Base-by-base conservation (phyloP, 2,797 vertebrate species). In the Onychomys torridus region DNA sequence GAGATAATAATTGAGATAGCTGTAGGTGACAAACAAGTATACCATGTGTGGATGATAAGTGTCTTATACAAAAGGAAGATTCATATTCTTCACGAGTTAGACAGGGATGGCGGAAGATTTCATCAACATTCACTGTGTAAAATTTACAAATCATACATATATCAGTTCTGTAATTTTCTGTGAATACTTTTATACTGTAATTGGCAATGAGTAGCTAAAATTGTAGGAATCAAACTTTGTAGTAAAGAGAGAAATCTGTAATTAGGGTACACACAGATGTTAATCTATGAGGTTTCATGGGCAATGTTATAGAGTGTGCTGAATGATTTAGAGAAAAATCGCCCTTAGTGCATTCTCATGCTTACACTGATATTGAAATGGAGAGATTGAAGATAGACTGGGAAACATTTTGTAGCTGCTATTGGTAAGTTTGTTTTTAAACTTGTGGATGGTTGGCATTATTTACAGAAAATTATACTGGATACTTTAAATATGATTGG, bases 331-430 rank as follows among this genome's bases (percentile, higher is more conserved):
- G 2, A 65, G n/a, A 75, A 63, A 95, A 75, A 3, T 4, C 43
- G 7, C 46, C 17, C 11, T 89, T 6, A 27, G 4, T 76, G 0
- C 52, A 27, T 73, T 87, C 59, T 79, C 14, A 92, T 61, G 23
- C 6, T 10, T 2, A n/a, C 46, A 57, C 1, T 73, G 19, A 57
- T 87, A n/a, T 25, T 52, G 10, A 21, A 6, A 32, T 69, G 82
- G 1, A n/a, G 12, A 67, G 59, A 4, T 23, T 40, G 3, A 59
- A 0, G 6, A 1, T 16, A 88, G 3, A 37, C 3, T 69, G 1
- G 1, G 1, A 9, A 49, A 84, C 49, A 1, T 43, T 83, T 84
- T 87, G 10, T 14, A 34, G 17, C 32, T 82, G 25, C 34, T 27
- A 7, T 34, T 65, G 5, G 46, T 46, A 6, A 6, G 1, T 29